A percentile compares a stretch with the other conserved stretches of the same genome.
These are phyloP conservation scores for Nettapus auritus DNA, from an alignment of 2,113 vertebrate genomes.

Conservation along the genomic window DNA sequence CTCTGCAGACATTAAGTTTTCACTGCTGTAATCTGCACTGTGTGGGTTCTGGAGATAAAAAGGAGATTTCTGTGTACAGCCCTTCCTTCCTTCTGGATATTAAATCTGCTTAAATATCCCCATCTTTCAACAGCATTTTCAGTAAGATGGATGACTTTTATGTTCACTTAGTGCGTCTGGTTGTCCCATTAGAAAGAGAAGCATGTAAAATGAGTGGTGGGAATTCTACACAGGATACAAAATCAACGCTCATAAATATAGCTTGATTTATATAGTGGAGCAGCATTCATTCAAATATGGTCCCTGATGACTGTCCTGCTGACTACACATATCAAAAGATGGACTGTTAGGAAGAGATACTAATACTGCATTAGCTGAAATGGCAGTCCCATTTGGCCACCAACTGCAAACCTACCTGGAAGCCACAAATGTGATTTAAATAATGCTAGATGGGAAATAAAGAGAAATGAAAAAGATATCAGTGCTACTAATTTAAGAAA, in stretches of 20 bases:
- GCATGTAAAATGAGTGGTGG: neutral
- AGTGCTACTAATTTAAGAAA: neutral
- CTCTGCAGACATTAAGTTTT: neutral
- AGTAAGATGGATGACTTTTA: neutral
- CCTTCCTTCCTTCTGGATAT: slow-evolving; percentile 14
- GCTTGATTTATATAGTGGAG: neutral
- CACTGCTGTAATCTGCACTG: neutral
- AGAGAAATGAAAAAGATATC: neutral
- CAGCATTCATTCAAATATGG: neutral
- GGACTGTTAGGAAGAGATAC: neutral
- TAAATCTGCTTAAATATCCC: slow-evolving; percentile 11
- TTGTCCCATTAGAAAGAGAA: neutral
- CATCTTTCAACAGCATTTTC: slow-evolving; percentile 16
- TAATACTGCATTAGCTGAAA: neutral
- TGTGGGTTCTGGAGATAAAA: slow-evolving; percentile 12
- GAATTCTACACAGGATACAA: neutral
- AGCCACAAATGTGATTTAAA: neutral
- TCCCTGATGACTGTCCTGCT: neutral
- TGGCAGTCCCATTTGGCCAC: neutral
- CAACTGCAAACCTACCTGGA: neutral
- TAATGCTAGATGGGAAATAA: neutral
- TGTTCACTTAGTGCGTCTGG: neutral
- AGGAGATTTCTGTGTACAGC: neutral
- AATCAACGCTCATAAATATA: neutral
- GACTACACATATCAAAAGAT: neutral